A percentile compares a stretch with the other conserved stretches of the same genome.
Conservation (phyloP, 2,888 invertebrate genomes). For the Priocnemis perturbator region DNA sequence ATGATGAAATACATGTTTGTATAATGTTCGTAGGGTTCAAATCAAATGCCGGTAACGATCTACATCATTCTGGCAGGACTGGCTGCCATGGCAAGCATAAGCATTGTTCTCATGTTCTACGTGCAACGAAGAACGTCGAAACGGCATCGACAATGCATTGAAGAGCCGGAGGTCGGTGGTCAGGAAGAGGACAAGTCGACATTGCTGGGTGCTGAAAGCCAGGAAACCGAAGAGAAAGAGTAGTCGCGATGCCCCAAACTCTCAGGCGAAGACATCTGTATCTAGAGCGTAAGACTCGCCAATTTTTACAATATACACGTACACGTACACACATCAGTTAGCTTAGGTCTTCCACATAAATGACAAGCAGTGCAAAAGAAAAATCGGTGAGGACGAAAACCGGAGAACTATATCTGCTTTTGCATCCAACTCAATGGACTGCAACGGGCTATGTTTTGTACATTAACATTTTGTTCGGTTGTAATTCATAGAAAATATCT, state of each 20-base stretch:
- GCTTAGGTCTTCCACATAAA: constrained; percentile 37
- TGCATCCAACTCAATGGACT: too few relatives aligned
- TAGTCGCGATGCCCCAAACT: constrained; percentile 40
- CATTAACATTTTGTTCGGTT: too few relatives aligned
- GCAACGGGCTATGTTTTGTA: too few relatives aligned
- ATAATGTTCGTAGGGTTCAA: constrained; percentile 33
- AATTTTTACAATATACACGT: constrained; percentile 50
- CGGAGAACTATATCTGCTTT: too few relatives aligned
- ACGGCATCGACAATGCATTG: constrained; percentile 53
- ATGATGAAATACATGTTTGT: too few relatives aligned
- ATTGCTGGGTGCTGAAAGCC: constrained; percentile 57
- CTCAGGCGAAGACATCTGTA: constrained; percentile 18
- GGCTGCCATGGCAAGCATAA: constrained; percentile 35
- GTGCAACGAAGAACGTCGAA: constrained; percentile 53
- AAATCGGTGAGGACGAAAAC: too few relatives aligned
- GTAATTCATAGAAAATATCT: too few relatives aligned
- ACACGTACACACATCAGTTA: constrained; percentile 28
- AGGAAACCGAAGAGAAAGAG: constrained; percentile 62
- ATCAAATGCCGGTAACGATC: constrained; percentile 42
- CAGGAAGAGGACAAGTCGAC: constrained; percentile 65
- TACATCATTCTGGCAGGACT: constrained; percentile 47
- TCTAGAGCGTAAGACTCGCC: constrained; percentile 50
- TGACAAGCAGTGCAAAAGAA: constrained; percentile 3
- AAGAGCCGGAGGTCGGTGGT: constrained; percentile 59
- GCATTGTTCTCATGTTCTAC: constrained; percentile 52